A percentile compares a stretch with the other conserved stretches of the same genome.
These are phyloP conservation scores for Hippoglossus hippoglossus DNA, from an alignment of 2,797 vertebrate species.

Conservation along the genomic window DNA sequence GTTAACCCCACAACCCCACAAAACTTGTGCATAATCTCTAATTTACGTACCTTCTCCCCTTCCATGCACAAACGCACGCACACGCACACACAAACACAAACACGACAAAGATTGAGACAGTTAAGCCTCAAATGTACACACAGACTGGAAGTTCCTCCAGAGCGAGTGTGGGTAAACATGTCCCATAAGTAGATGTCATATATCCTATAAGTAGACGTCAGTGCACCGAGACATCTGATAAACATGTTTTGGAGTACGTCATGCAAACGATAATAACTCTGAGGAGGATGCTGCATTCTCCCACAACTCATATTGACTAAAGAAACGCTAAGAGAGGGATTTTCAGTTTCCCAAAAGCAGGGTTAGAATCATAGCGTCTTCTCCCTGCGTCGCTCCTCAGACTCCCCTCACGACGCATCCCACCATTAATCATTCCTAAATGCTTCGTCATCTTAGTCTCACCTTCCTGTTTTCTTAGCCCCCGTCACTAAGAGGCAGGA, in stretches of 20 bases:
- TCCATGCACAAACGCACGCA: constrained; percentile 43
- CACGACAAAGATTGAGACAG: constrained; percentile 36
- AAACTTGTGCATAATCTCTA: constrained; percentile 78
- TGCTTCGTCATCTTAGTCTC: constrained; percentile 42
- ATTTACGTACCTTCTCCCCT: constrained; percentile 66
- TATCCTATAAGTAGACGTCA: constrained; percentile 60
- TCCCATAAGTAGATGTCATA: constrained; percentile 68
- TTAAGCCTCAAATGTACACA: constrained; percentile 43
- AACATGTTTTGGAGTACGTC: constrained; percentile 53
- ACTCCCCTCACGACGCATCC: not conserved
- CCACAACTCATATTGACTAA: not conserved
- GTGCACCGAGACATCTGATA: constrained; percentile 50
- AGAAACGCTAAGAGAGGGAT: not conserved
- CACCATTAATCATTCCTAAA: constrained; percentile 22
- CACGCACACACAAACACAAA: constrained; percentile 30
- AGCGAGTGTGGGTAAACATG: constrained; percentile 56
- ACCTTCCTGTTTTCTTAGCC: constrained; percentile 37
- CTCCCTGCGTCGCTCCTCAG: not conserved
- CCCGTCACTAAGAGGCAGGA: constrained; percentile 27
- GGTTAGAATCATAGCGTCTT: not conserved
- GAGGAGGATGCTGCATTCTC: constrained; percentile 10
- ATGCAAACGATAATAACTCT: constrained; percentile 44
- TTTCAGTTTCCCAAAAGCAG: not conserved
- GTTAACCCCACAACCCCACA: constrained; percentile 78
- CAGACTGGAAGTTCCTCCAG: constrained; percentile 31